A percentile compares a stretch with the other conserved stretches of the same genome.
phyloP scores from a whole-genome alignment of 2,888 invertebrate genomes.

The Thera britannica region DNA sequence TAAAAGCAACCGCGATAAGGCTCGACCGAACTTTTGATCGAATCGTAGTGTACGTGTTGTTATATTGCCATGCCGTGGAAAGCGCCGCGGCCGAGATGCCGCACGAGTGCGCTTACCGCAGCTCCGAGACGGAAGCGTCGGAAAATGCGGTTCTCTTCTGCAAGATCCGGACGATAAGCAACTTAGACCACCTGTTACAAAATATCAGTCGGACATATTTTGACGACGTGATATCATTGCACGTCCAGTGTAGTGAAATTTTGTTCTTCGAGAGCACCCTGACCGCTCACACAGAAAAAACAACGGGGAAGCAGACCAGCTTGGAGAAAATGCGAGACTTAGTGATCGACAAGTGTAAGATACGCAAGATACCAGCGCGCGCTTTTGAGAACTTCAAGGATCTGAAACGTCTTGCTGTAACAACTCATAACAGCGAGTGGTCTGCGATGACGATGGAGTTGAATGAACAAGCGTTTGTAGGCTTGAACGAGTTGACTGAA shows the following conservation, averaged over 20 bases:
- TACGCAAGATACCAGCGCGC: slow-evolving; percentile 88
- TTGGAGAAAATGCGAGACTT: slow-evolving; percentile 88
- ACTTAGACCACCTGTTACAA: slow-evolving; percentile 87
- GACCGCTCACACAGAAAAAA: slow-evolving; percentile 76
- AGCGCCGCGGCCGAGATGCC: slow-evolving; percentile 82
- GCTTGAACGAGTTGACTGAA: slow-evolving; percentile 87
- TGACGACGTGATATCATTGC: slow-evolving; percentile 87
- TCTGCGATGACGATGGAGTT: slow-evolving; percentile 91
- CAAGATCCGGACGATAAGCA: slow-evolving; percentile 89
- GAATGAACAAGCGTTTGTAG: slow-evolving; percentile 88
- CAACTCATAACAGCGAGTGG: slow-evolving; percentile 92
- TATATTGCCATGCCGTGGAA: slow-evolving; percentile 76
- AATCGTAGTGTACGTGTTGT: slow-evolving; percentile 81
- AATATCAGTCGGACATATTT: slow-evolving; percentile 88
- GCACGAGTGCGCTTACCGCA: slow-evolving; percentile 89
- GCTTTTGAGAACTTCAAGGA: slow-evolving; percentile 88
- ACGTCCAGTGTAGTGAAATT: slow-evolving; percentile 90
- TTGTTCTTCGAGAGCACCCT: slow-evolving; percentile 90
- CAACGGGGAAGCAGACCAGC: slow-evolving; percentile 81
- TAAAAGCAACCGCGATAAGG: slow-evolving; percentile 75
- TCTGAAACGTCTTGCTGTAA: slow-evolving; percentile 87
- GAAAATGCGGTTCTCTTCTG: slow-evolving; percentile 86
- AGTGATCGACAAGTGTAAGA: slow-evolving; percentile 90
- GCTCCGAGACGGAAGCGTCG: slow-evolving; percentile 83
- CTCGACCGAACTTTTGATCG: slow-evolving; percentile 80